A percentile compares a stretch with the other conserved stretches of the same genome.
Conservation (phyloP, 1,140 invertebrate species). For the Manduca sexta region DNA sequence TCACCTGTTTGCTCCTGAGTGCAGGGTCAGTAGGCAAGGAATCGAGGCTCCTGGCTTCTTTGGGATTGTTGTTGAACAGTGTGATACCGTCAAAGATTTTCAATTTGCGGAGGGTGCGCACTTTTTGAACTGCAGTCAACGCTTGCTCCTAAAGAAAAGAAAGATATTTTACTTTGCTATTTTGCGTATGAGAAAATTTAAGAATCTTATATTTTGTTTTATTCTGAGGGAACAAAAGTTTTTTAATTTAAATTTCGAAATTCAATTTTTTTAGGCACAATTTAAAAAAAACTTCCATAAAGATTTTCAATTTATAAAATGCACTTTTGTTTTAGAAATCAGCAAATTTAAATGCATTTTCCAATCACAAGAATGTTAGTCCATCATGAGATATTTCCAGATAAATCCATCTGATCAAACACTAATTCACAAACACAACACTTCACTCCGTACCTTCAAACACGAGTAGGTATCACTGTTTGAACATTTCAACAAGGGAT, state of each 20-base stretch:
- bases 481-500: conserved; percentile 53
- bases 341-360: too few relatives aligned
- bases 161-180: background rate
- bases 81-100: conserved; percentile 51
- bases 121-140: conserved; percentile 40
- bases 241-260: too few relatives aligned
- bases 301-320: too few relatives aligned
- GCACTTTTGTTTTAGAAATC: too few relatives aligned
- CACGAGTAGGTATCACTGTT: conserved; percentile 58
- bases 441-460: conserved; percentile 47
- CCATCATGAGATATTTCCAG: too few relatives aligned
- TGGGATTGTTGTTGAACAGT: conserved; percentile 48
- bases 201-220: too few relatives aligned
- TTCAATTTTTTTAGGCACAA: too few relatives aligned
- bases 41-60: conserved; percentile 45
- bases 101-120: conserved; percentile 44
- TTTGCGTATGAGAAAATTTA: too few relatives aligned
- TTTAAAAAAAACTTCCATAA: too few relatives aligned
- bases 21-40: conserved; percentile 41
- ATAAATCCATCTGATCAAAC: too few relatives aligned
- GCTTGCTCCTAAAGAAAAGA: conserved; percentile 50
- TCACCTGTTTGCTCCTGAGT: conserved; percentile 39
- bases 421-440: conserved; percentile 18
- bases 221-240: too few relatives aligned
- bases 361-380: too few relatives aligned